Base-by-base conservation (phyloP, 2,113 vertebrate genomes). In the Puntigrus tetrazona region DNA sequence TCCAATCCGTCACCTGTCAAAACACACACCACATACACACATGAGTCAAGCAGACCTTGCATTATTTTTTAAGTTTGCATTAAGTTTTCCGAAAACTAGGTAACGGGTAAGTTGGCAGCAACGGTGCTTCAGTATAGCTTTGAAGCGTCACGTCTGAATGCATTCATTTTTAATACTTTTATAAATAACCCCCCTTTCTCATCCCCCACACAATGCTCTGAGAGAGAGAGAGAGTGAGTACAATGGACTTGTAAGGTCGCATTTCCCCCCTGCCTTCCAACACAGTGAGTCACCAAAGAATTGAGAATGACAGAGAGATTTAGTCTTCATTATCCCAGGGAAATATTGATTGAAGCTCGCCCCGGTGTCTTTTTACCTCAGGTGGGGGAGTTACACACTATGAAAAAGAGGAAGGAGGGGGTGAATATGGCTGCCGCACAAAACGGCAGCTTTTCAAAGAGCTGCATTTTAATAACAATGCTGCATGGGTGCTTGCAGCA, bases 1-100 rank as follows among this genome's bases (percentile, higher is more conserved):
- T 99, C 98, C 96, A 99, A 95, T 91, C 97, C 98, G 88, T 99
- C 98, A 93, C 98, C 98, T 99, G 95, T 94, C 93, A 96, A 96
- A 94, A 96, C 95, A 96, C 92, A 93, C 92, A 94, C 72, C 83
- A 92, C 80, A 87, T n/a, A 50, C 13, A 38, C 55, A 63, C 5
- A 50, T 5, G 47, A 50, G 16, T 45, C 27, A 61, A 13, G 29
- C 6, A 45, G 36, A 2, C 18, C 38, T 7, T 38, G 57, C 36
- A 36, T 3, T 3, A 22, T 52, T 29, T 34, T 34, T 76, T n/a
- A n/a, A n/a, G n/a, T 22, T 74, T n/a, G 2, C n/a, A 8, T 55
- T 55, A 55, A 55, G 52, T 77, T 45, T 50, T 20, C 8, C 6
- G 10, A 29, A 43, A 80, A 47, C 8, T 67, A 67, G 41, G 78